phyloP scores from a whole-genome alignment of 2,797 vertebrate species.

The Fringilla coelebs region DNA sequence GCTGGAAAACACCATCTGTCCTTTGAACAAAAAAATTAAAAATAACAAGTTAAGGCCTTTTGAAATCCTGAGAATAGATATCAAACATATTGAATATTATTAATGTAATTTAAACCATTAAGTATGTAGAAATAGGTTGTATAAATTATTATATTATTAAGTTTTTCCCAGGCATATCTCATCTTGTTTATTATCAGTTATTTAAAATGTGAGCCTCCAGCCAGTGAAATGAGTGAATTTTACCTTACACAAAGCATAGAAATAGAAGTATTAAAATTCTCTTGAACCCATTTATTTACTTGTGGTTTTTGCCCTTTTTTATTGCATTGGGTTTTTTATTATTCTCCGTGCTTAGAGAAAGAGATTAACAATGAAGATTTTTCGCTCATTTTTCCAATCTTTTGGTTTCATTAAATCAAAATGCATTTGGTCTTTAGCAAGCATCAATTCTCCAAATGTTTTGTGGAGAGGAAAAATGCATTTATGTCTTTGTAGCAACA shows the following conservation, averaged over 20 bases:
- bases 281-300: neutral
- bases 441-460: neutral
- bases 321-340: rapidly evolving
- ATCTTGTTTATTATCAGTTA: neutral
- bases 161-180: neutral
- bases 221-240: neutral
- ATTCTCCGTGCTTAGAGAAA: neutral
- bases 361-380: neutral
- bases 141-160: neutral
- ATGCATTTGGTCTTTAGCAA: neutral
- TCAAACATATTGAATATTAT: neutral
- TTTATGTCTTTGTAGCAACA: neutral
- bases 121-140: neutral
- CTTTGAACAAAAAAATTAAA: neutral
- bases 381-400: neutral
- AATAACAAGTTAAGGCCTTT: neutral
- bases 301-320: neutral
- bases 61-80: neutral
- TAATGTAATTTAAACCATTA: neutral
- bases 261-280: neutral
- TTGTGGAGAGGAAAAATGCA: neutral
- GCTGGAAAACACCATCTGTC: neutral
- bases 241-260: neutral
- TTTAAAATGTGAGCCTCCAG: neutral
- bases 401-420: neutral